Base-by-base conservation (phyloP, 2,113 vertebrate genomes). In the Daboia siamensis region DNA sequence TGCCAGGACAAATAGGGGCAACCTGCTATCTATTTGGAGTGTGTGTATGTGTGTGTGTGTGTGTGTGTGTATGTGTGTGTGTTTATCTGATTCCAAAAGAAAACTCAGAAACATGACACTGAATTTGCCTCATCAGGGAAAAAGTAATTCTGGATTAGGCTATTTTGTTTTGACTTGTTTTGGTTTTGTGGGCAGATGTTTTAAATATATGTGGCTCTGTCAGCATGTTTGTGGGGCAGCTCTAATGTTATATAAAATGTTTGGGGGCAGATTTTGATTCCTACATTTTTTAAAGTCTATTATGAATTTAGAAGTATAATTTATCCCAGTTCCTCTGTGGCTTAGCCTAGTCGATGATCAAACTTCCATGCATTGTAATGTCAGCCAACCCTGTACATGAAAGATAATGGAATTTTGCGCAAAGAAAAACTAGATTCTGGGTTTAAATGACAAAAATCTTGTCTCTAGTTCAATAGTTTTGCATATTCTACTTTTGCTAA, bases 1-100 rank as follows among this genome's bases (percentile, higher is more conserved):
- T 0, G 80, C 91, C 93, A 92, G 56, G 29, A 51, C 46, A 89
- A 93, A 92, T 12, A n/a, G 23, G 10, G 23, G 15, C 80, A 95
- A 80, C 55, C 86, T 93, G 46, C 61, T 52, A 56, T 80, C 69
- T 80, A 21, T 80, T 80, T 80, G 69, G n/a, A 80, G 2, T 80
- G 20, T 80, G 69, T 80, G 17, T 80, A 39, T 80, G 69, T 80
- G 17, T 80, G 17, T 39, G 21, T 80, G 20, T 39, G 33, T 39
- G 17, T 7, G 69, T 33, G 64, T 69, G 61, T 59, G 57, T 55
- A 1, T 55, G 54, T 12, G 59, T 74, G 64, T 74, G 33, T 74
- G 15, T 39, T 39, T 92, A 48, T 92, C 21, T 21, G 12, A 24
- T 10, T 33, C 61, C 61, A 48, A 57, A 64, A 87, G 56, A 55